Base-by-base conservation (phyloP, 2,797 vertebrate genomes). In the Cichlasoma orientale region DNA sequence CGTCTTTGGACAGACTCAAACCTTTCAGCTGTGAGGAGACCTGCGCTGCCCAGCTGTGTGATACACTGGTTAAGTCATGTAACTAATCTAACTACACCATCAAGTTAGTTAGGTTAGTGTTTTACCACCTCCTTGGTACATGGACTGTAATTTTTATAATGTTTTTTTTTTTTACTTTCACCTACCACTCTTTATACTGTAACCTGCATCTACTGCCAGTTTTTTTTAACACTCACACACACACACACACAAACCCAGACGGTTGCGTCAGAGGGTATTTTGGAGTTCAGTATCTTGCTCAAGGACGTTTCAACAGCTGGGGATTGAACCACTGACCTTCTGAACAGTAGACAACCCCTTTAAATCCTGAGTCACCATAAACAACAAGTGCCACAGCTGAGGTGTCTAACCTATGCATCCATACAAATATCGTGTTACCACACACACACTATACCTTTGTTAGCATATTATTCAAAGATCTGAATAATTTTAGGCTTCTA, bases 231-330 rank as follows among this genome's bases (percentile, higher is more conserved):
- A 50, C 6, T 7, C 44, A 50, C 16, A 19, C 16, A 18, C 16
- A 50, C 6, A 3, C 44, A 50, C 16, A 19, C 16, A 47, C 19
- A 47, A 47, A 47, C 14, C 5, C 41, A 50, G 7, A 9, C 10
- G 38, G 36, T 44, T 44, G 0, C 21, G 44, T 0, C 0, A 63
- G 0, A 18, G 13, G 38, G 13, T 14, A 14, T 7, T 50, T 50
- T 18, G 1, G 47, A 7, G 18, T 50, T 50, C 47, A 50, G 16
- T 50, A 8, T 33, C 5, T 31, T 31, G 29, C 29, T 31, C 29
- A 31, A 31, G 29, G 29, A 47, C 33, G 23, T 61, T 41, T 23
- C 36, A 33, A 8, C 31, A 33, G 31, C 31, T 33, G 31, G 31
- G 7, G 31, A 33, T 33, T 33, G 31, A 63, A 41, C 21, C 36